These are phyloP conservation scores for Denticeps clupeoides DNA, from an alignment of 2,797 vertebrate species.

Conservation along the genomic window DNA sequence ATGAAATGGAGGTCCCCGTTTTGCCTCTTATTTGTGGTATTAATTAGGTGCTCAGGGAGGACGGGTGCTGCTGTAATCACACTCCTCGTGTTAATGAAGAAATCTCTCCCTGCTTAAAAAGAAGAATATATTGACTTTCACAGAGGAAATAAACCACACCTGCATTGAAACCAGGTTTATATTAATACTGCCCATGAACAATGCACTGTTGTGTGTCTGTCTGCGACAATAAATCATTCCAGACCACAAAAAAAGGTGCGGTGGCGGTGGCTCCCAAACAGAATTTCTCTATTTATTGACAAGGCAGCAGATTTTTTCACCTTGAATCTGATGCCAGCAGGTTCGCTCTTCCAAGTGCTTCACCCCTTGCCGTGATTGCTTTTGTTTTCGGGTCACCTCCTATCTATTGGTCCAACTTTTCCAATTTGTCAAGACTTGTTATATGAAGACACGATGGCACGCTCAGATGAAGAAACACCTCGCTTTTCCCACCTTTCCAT, in stretches of 20 bases:
- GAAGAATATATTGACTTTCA: no score
- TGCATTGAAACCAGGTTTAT: no score
- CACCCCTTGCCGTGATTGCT: slow-evolving; percentile 55
- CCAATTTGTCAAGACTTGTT: slow-evolving; percentile 71
- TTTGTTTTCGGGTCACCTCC: slow-evolving; percentile 69
- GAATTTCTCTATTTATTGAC: slow-evolving; percentile 60
- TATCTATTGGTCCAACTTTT: slow-evolving; percentile 67
- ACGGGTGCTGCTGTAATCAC: background rate
- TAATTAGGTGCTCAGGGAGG: background rate
- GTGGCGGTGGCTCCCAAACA: slow-evolving; percentile 39
- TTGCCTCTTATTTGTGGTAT: slow-evolving; percentile 1
- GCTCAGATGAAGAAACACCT: no score
- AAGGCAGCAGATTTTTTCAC: slow-evolving; percentile 43
- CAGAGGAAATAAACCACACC: no score
- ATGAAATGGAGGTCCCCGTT: slow-evolving; percentile 3
- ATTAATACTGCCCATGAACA: no score
- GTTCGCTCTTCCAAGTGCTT: slow-evolving; percentile 28
- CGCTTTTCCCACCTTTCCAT: no score
- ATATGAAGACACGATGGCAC: slow-evolving; percentile 56
- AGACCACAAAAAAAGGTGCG: no score
- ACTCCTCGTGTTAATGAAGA: background rate
- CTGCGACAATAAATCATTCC: no score
- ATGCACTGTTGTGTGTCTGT: no score
- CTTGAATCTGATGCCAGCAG: slow-evolving; percentile 36
- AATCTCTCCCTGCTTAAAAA: no score